phyloP scores from a whole-genome alignment of 2,113 vertebrate species.

The Lepisosteus osseus region DNA sequence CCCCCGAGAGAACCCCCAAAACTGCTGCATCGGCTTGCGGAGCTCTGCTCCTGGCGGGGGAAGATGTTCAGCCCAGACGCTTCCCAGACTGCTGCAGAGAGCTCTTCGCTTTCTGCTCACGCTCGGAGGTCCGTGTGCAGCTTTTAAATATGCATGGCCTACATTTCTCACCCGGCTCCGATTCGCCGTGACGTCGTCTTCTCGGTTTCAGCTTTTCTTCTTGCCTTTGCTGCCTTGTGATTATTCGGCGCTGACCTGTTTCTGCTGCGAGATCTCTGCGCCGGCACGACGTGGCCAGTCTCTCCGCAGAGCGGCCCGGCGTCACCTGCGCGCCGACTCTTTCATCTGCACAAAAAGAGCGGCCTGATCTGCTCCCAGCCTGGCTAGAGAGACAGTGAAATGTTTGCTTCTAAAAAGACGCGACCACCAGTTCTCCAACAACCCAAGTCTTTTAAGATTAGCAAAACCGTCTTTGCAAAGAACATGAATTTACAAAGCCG shows the following conservation, averaged over 20 bases:
- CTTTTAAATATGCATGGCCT: conserved; percentile 65
- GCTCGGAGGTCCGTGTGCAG: conserved; percentile 32
- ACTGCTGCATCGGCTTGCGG: too few relatives aligned
- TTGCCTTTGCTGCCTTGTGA: conserved; percentile 36
- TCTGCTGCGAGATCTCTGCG: conserved; percentile 54
- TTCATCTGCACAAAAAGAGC: too few relatives aligned
- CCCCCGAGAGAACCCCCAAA: too few relatives aligned
- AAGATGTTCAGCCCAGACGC: too few relatives aligned
- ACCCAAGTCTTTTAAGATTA: too few relatives aligned
- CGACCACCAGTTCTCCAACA: too few relatives aligned
- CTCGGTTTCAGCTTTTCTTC: conserved; percentile 27
- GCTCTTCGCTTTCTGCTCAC: conserved; percentile 28
- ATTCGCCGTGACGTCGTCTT: conserved; percentile 47
- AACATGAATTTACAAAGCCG: too few relatives aligned
- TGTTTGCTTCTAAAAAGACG: too few relatives aligned
- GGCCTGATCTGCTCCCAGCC: too few relatives aligned
- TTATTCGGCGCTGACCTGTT: conserved; percentile 68
- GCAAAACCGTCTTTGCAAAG: too few relatives aligned
- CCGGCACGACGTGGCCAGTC: conserved; percentile 39
- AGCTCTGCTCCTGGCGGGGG: too few relatives aligned
- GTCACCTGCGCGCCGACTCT: background rate
- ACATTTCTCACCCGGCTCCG: conserved; percentile 57
- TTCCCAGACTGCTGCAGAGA: conserved; percentile 21
- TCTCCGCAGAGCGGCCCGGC: conserved; percentile 23
- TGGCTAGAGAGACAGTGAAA: too few relatives aligned